Conservation (phyloP, 2,113 vertebrate species). For the Illadopsis cleaveri region DNA sequence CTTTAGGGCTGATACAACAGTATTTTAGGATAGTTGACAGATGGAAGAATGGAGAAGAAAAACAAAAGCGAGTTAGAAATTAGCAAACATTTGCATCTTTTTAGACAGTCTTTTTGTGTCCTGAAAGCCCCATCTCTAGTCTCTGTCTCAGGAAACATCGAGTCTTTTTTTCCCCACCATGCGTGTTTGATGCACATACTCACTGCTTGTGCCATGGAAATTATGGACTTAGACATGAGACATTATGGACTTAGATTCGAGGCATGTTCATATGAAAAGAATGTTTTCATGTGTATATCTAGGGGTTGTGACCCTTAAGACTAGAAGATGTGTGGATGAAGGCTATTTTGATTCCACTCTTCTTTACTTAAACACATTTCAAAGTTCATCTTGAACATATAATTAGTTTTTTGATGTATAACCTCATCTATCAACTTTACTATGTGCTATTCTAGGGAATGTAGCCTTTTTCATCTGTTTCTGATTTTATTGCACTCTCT, state of each 20-base stretch:
- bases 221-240: not conserved
- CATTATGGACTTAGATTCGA: not conserved
- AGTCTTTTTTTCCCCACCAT: not conserved
- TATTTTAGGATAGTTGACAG: not conserved
- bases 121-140: not conserved
- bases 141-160: not conserved
- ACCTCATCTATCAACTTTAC: not conserved
- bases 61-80: not conserved
- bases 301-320: not conserved
- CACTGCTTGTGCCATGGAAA: not conserved
- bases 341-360: not conserved
- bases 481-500: constrained; percentile 4
- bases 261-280: not conserved
- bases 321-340: not conserved
- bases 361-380: not conserved
- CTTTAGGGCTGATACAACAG: not conserved
- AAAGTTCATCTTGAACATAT: not conserved
- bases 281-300: not conserved
- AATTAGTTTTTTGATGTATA: not conserved
- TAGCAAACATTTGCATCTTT: not conserved
- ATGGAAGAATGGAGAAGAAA: not conserved
- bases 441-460: not conserved
- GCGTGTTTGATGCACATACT: not conserved
- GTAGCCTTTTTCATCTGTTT: constrained; percentile 34
- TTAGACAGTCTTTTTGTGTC: not conserved